A percentile compares a stretch with the other conserved stretches of the same genome.
Evolutionary conservation across 2,113 vertebrate species (phyloP).

Genomic region (Oncorhynchus mykiss): DNA sequence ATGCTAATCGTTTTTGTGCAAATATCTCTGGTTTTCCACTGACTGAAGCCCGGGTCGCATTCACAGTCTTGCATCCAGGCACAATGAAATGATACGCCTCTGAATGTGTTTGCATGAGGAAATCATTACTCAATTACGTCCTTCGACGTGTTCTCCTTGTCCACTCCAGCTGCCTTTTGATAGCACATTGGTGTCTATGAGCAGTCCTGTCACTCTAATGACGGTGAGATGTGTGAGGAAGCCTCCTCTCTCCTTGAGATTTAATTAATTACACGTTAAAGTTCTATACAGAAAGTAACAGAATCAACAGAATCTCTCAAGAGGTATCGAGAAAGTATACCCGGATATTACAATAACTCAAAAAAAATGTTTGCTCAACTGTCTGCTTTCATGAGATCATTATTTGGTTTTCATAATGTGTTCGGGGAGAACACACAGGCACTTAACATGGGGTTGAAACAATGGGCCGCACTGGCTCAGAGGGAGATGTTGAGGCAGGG

Average conservation of each 20-base stretch:
- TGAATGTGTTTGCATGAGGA: slow-evolving; percentile 13
- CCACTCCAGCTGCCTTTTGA: slow-evolving; percentile 1
- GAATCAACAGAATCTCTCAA: slow-evolving; percentile 51
- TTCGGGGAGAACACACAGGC: background rate
- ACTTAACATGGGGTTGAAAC: background rate
- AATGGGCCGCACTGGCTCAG: background rate
- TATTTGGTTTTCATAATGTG: background rate
- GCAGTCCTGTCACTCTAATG: background rate
- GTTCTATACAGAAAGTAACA: slow-evolving; percentile 44
- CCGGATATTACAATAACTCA: slow-evolving; percentile 22
- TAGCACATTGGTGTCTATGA: background rate
- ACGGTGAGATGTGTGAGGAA: background rate
- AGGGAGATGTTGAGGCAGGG: background rate
- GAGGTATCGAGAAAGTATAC: slow-evolving; percentile 44
- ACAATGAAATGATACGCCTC: slow-evolving; percentile 18
- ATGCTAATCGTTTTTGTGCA: slow-evolving; percentile 15
- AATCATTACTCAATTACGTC: background rate
- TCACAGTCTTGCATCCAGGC: background rate
- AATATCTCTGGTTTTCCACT: background rate
- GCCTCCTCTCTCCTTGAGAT: slow-evolving; percentile 20
- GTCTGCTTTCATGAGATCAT: background rate
- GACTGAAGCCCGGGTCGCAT: background rate
- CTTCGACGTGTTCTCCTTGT: background rate
- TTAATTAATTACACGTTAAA: slow-evolving; percentile 59
- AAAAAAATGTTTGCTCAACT: background rate